Base-by-base conservation (phyloP, 1,140 invertebrate species). In the Penaeus indicus region DNA sequence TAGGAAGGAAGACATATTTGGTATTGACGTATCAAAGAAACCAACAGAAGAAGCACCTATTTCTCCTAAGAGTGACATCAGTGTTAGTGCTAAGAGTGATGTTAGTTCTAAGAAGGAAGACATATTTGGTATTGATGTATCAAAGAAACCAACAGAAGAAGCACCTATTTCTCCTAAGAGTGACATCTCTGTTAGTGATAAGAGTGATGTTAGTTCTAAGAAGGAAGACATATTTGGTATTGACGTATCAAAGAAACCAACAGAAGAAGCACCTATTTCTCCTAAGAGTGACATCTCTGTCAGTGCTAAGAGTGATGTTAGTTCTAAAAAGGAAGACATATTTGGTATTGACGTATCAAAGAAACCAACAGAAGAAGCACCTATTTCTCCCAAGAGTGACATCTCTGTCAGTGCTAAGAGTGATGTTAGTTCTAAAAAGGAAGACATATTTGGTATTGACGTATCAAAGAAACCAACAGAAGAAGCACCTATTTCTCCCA, bases 271-370 rank as follows among this genome's bases (percentile, higher is more conserved):
- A 3, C 86, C 79, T 7, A 10, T 83, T n/a, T 75, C 86, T 18
- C 77, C 77, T 0, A 78, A 85, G 54, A 85, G 72, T 42, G 72
- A 85, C n/a, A 63, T 85, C n/a, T 78, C 72, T 32, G 60, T 85
- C 22, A 85, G 84, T 63, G 47, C 47, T 3, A 86, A 86, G 85
- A 86, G 77, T 86, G 77, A 86, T 27, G 38, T 86, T 21, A 81
- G 62, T 67, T 25, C 21, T 8, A 86, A 60, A 47, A 80, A 47
- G 11, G 78, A 80, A 32, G 47, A 42, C 47, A 54, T 54, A 13
- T 16, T 54, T 13, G 54, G 54, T 54, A 54, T 38, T 38, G 47
- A 54, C 3, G 78, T 42, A 11, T 32, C 32, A 19, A 32, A 25
- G 67, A 72, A 72, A 19, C 32, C 67, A 72, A 32, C 32, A 72